These are phyloP conservation scores for Oreochromis tanganicae DNA, from an alignment of 2,113 vertebrate species.

Conservation along the genomic window DNA sequence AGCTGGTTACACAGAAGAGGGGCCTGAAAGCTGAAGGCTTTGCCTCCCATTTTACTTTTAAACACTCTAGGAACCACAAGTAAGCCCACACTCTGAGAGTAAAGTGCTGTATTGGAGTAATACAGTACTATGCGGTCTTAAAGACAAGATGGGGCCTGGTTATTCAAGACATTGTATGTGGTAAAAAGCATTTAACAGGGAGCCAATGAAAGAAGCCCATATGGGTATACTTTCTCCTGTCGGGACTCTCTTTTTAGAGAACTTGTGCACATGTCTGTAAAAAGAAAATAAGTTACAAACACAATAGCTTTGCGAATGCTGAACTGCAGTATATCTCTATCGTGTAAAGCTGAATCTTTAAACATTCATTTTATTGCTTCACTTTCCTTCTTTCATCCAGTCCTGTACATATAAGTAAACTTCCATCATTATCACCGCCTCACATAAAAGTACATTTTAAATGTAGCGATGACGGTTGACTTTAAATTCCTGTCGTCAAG, in stretches of 20 bases:
- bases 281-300: neutral
- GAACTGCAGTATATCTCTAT: neutral
- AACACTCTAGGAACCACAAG: neutral
- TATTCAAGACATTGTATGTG: neutral
- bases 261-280: neutral
- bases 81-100: neutral
- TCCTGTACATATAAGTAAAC: neutral
- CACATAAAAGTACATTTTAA: neutral
- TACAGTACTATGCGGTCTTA: neutral
- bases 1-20: neutral
- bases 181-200: neutral
- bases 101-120: neutral
- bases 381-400: neutral
- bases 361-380: neutral
- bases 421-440: neutral
- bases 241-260: neutral
- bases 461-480: neutral
- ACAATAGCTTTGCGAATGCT: neutral
- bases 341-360: neutral
- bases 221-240: neutral
- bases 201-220: neutral
- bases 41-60: neutral
- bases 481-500: conserved; percentile 23
- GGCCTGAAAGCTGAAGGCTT: neutral
- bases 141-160: neutral